phyloP scores from a whole-genome alignment of 2,113 vertebrate species.

The Cervus canadensis region DNA sequence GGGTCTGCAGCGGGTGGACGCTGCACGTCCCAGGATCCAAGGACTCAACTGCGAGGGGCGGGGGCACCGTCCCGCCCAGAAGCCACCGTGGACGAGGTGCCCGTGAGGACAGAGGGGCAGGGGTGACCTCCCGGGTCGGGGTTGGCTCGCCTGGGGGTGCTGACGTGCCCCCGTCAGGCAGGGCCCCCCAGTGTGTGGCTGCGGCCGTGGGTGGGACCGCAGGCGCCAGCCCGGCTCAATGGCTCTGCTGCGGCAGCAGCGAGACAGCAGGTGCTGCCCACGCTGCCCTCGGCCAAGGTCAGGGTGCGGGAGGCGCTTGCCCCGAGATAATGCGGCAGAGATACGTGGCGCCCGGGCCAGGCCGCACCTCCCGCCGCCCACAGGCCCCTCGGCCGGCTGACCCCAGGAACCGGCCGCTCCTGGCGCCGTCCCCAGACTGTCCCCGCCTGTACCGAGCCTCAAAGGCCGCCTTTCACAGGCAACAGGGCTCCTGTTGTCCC shows the following conservation, averaged over 20 bases:
- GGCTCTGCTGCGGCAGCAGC: too few species aligned
- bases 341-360: background rate
- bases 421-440: background rate
- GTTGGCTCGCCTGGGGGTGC: background rate
- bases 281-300: background rate
- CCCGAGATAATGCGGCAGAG: background rate
- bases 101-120: background rate
- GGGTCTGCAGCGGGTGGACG: background rate
- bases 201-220: fast-evolving
- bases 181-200: fast-evolving
- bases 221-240: fast-evolving
- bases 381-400: background rate
- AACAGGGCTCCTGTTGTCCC: background rate
- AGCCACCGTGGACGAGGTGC: background rate
- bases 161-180: background rate
- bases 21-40: background rate
- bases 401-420: background rate
- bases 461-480: background rate
- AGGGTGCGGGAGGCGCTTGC: background rate
- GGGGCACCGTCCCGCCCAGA: background rate
- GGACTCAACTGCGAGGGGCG: fast-evolving
- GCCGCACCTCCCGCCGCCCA: background rate
- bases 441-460: background rate
- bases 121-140: background rate
- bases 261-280: background rate